A percentile compares a stretch with the other conserved stretches of the same genome.
These are phyloP conservation scores for Alviniconcha marisindica DNA, from an alignment of 1,140 invertebrate species.

Conservation along the genomic window DNA sequence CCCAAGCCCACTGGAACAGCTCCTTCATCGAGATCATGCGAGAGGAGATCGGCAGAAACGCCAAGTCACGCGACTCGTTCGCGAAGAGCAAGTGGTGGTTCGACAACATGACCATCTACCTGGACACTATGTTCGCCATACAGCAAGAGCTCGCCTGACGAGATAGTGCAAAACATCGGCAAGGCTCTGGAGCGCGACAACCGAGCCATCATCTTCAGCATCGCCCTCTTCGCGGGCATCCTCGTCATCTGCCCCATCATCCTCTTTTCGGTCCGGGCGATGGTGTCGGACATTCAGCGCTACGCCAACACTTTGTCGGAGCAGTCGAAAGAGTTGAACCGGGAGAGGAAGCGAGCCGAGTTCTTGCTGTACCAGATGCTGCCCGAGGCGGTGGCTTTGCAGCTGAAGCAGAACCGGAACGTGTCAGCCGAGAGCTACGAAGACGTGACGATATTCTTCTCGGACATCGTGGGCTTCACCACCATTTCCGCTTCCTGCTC, in stretches of 20 bases:
- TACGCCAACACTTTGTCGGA: conserved; percentile 71
- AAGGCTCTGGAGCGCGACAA: conserved; percentile 35
- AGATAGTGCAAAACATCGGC: conserved; percentile 41
- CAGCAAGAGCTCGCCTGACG: conserved; percentile 62
- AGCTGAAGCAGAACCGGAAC: conserved; percentile 73
- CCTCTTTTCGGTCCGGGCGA: conserved; percentile 61
- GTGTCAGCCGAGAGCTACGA: conserved; percentile 75
- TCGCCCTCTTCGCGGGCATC: conserved; percentile 57
- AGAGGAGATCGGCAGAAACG: conserved; percentile 45
- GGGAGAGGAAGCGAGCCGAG: conserved; percentile 72
- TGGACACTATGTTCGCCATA: conserved; percentile 63
- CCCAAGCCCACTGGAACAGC: conserved; percentile 29
- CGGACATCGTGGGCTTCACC: conserved; percentile 89
- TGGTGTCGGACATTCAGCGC: conserved; percentile 70
- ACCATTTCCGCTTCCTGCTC: conserved; percentile 88
- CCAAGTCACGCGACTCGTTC: conserved; percentile 46
- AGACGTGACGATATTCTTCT: conserved; percentile 80
- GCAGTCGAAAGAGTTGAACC: conserved; percentile 71
- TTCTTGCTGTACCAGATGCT: conserved; percentile 74
- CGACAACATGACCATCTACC: conserved; percentile 67
- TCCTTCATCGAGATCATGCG: conserved; percentile 42
- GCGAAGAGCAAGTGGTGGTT: conserved; percentile 51
- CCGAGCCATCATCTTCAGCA: conserved; percentile 50
- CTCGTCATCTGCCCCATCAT: conserved; percentile 68
- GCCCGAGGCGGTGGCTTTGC: conserved; percentile 72